Base-by-base conservation (phyloP, 1,140 invertebrate species). In the Drosophila baimaii region DNA sequence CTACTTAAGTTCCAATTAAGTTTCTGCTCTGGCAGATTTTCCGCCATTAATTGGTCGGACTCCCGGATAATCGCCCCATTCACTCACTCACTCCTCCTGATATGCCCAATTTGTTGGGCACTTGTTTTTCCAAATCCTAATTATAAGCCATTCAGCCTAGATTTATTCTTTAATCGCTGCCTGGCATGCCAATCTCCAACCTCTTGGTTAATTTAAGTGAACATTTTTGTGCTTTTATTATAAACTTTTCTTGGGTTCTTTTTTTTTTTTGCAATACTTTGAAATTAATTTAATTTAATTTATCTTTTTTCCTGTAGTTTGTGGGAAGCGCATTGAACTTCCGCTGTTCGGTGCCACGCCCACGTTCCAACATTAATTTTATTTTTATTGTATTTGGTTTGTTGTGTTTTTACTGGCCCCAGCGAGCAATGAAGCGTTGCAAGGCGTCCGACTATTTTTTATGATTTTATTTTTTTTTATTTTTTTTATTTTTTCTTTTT, bases 361-460 rank as follows among this genome's bases (percentile, higher is more conserved):
- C 72, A 75, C 43, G 43, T 57, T 43, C 31, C 33, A 52, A 58
- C 72, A 84, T 81, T 77, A 81, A 77, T 65, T 84, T 85, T 58
- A 70, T 63, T 81, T 77, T 83, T 83, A 71, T 79, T 77, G 65
- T 68, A 68, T 85, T 84, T 81, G 47, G 29, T 66, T 47, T 66
- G 31, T 17, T 47, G 27, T 49, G 47, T 69, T 17, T 49, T 62
- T 62, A 55, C 19, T 46, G 61, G 33, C 57, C 33, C n/a, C 7
- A 17, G n/a, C n/a, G 35, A 31, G 81, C 82, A 85, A 85, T 85
- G 82, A 85, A 85, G 82, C 82, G 82, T 86, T 86, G 75, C 82
- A 85, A 81, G 82, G 81, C 81, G 61, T 57, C 74, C 51, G 61
- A 86, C 82, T 86, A 81, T 81, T 81, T 84, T 76, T 85, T 86